Evolutionary conservation across 2,113 vertebrate species (phyloP).

Genomic region (Phaethornis superciliosus): DNA sequence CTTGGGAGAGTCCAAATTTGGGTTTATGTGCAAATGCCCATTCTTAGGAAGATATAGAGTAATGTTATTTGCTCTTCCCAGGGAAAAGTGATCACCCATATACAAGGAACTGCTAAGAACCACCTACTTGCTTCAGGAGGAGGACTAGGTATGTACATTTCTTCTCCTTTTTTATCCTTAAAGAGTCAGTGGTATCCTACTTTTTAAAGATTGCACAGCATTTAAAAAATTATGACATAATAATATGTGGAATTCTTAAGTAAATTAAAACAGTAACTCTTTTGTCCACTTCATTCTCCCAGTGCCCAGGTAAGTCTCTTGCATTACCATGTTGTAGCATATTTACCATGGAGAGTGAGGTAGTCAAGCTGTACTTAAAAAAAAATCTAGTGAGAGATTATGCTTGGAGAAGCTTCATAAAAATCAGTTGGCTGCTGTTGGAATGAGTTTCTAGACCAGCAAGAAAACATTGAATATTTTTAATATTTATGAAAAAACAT

Average conservation of each 20-base stretch:
- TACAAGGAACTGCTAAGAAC: background rate
- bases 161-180: background rate
- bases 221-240: background rate
- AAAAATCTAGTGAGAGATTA: background rate
- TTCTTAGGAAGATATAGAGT: background rate
- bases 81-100: background rate
- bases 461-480: background rate
- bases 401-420: conserved; percentile 1
- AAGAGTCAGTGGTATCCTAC: background rate
- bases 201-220: background rate
- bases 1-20: background rate
- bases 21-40: background rate
- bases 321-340: background rate
- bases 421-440: background rate
- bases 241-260: background rate
- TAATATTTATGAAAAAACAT: conserved; percentile 16
- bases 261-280: background rate
- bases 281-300: background rate
- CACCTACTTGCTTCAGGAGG: background rate
- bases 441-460: background rate
- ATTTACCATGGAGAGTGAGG: background rate
- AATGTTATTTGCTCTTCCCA: background rate
- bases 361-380: background rate
- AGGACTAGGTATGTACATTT: background rate
- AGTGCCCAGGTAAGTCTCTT: background rate